Conservation (phyloP, 2,888 invertebrate species). For the Eupithecia inturbata region DNA sequence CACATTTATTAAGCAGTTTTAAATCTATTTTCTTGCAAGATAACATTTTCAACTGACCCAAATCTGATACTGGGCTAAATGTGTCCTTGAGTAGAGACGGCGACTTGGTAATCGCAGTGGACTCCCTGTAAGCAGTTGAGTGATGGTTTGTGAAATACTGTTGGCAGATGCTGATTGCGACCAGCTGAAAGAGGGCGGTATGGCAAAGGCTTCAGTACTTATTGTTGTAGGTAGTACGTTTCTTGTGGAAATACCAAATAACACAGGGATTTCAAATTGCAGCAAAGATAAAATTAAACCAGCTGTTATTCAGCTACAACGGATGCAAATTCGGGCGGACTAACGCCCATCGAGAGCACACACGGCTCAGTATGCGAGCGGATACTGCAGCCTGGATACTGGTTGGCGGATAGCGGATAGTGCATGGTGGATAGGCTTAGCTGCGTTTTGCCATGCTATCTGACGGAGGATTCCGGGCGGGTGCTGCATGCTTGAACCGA, state of each 20-base stretch:
- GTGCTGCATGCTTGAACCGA: constrained; percentile 1
- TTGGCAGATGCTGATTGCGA: background rate
- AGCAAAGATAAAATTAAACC: background rate
- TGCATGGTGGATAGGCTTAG: background rate
- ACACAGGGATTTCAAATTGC: background rate
- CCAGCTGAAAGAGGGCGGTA: background rate
- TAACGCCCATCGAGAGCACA: constrained; percentile 25
- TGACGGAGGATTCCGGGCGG: background rate
- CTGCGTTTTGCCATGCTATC: background rate
- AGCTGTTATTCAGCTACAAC: background rate
- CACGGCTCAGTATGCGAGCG: constrained; percentile 17
- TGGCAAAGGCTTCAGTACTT: background rate
- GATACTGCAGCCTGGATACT: background rate
- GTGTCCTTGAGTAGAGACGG: background rate
- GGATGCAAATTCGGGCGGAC: constrained; percentile 30
- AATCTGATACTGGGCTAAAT: background rate
- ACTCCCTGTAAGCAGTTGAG: too few species aligned
- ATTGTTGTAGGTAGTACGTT: background rate
- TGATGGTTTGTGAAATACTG: background rate
- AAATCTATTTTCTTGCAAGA: background rate
- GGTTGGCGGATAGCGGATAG: background rate
- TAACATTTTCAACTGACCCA: too few species aligned
- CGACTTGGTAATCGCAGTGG: background rate
- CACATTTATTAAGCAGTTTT: background rate
- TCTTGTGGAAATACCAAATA: background rate